Evolutionary conservation across 2,888 invertebrate genomes (phyloP).

Genomic region (Protophormia terraenovae): DNA sequence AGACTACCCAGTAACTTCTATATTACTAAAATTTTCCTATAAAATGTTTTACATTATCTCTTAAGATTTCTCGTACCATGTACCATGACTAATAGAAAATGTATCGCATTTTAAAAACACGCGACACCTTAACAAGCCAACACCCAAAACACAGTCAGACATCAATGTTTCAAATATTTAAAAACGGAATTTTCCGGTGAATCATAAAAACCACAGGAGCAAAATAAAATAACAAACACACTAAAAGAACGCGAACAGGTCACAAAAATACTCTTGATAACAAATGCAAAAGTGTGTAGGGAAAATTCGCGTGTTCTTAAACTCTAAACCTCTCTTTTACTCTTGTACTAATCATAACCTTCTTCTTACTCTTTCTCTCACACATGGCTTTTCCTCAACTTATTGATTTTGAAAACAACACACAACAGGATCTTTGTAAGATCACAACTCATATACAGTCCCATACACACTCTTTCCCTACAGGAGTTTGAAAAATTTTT

Average conservation of each 20-base stretch:
- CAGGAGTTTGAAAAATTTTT: slow-evolving; percentile 52
- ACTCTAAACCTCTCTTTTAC: not conserved
- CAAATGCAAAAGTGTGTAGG: slow-evolving; percentile 29
- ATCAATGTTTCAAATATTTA: slow-evolving; percentile 41
- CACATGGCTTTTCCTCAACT: not conserved
- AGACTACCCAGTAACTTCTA: too few relatives aligned
- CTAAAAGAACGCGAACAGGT: slow-evolving; percentile 54
- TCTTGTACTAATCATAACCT: not conserved
- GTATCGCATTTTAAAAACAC: slow-evolving; percentile 69
- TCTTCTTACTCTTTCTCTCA: not conserved
- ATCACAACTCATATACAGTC: slow-evolving; percentile 40
- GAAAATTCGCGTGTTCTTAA: slow-evolving; percentile 42
- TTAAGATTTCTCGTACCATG: not conserved
- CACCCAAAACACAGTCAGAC: slow-evolving; percentile 25
- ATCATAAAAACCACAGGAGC: slow-evolving; percentile 69
- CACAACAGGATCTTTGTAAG: slow-evolving; percentile 48
- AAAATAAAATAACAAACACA: slow-evolving; percentile 25
- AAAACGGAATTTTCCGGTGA: slow-evolving; percentile 67
- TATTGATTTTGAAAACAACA: slow-evolving; percentile 32
- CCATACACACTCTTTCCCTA: slow-evolving; percentile 8
- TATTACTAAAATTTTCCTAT: not conserved
- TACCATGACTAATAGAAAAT: slow-evolving; percentile 56
- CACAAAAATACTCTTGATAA: not conserved
- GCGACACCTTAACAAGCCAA: slow-evolving; percentile 64
- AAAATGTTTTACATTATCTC: not conserved